Evolutionary conservation across 2,113 vertebrate genomes (phyloP).

Genomic region (Thymallus thymallus): DNA sequence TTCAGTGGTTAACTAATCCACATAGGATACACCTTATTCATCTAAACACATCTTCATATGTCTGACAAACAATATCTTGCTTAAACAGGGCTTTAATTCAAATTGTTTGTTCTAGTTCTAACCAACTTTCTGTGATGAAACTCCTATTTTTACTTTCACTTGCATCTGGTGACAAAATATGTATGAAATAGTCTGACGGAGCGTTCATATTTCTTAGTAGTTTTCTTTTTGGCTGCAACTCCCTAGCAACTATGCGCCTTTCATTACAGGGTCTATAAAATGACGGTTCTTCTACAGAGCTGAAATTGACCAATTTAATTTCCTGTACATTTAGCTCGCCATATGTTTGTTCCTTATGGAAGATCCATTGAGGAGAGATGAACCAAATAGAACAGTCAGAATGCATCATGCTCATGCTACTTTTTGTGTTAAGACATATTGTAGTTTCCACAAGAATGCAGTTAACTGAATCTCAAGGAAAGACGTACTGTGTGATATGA

Average conservation of each 20-base stretch:
- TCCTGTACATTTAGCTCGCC: neutral
- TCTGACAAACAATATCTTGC: neutral
- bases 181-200: constrained; percentile 12
- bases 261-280: neutral
- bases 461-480: neutral
- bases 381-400: neutral
- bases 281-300: neutral
- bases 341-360: neutral
- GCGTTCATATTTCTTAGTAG: neutral
- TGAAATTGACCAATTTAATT: neutral
- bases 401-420: neutral
- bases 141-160: constrained; percentile 21
- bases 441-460: neutral
- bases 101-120: neutral
- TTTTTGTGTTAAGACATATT: neutral
- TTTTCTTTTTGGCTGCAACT: constrained; percentile 6
- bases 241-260: neutral
- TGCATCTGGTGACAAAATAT: neutral
- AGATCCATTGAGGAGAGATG: neutral
- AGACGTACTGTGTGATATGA: neutral
- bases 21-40: neutral
- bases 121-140: constrained; percentile 26
- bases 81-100: no score
- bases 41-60: neutral
- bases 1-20: no score